Conservation (phyloP, 1,140 invertebrate genomes). For the Acyrthosiphon pisum region DNA sequence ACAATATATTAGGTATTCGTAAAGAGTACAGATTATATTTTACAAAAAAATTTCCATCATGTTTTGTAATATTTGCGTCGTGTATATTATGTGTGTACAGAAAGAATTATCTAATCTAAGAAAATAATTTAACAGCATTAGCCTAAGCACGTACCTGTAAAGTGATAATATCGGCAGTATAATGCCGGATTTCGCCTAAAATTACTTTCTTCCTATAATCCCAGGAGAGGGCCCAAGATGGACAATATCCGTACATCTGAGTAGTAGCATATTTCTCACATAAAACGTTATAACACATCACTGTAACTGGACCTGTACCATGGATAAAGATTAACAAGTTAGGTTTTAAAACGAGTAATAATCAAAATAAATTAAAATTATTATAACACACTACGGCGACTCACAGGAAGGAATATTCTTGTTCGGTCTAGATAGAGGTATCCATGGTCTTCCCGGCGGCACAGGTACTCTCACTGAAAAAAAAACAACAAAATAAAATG, state of each 20-base stretch:
- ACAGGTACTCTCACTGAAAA: constrained; percentile 87
- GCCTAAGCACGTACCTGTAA: constrained; percentile 70
- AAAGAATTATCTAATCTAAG: not conserved
- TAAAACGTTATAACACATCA: constrained; percentile 99
- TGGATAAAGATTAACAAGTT: constrained; percentile 38
- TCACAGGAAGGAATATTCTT: constrained; percentile 86
- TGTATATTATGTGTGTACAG: not conserved
- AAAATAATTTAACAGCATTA: not conserved
- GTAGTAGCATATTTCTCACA: constrained; percentile 98
- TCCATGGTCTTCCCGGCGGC: constrained; percentile 92
- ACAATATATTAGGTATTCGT: no score
- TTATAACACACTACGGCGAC: constrained; percentile 64
- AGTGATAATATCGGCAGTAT: constrained; percentile 97
- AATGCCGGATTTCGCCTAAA: constrained; percentile 93
- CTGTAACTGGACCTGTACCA: constrained; percentile 89
- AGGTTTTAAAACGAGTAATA: not conserved
- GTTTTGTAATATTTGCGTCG: not conserved
- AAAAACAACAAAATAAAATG: constrained; percentile 62
- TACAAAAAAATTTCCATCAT: no score
- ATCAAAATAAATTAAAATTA: not conserved
- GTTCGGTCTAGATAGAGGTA: constrained; percentile 85
- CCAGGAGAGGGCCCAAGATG: constrained; percentile 97
- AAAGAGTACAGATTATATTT: no score
- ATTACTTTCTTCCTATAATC: constrained; percentile 98
- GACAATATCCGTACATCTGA: constrained; percentile 97